These are phyloP conservation scores for Hyperoplus lanceolatus DNA, from an alignment of 2,797 vertebrate genomes.

Conservation along the genomic window DNA sequence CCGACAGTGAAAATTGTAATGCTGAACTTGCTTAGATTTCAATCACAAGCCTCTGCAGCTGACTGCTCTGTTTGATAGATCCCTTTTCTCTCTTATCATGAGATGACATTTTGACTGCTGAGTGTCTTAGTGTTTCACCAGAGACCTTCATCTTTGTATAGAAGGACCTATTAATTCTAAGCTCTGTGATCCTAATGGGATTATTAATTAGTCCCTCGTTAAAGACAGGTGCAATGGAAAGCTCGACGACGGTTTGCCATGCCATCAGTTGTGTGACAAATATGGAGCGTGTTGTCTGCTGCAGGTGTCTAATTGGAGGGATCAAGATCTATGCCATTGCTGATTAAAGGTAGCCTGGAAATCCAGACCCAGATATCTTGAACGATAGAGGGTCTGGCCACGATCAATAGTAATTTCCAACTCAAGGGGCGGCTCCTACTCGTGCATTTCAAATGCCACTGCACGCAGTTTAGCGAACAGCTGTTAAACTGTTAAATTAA, in stretches of 20 bases:
- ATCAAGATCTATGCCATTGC: slow-evolving; percentile 27
- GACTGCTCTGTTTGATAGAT: not conserved
- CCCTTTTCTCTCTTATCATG: slow-evolving; percentile 19
- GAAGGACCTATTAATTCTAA: slow-evolving; percentile 52
- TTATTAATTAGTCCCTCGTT: slow-evolving; percentile 65
- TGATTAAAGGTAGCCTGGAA: slow-evolving; percentile 53
- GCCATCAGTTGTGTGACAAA: slow-evolving; percentile 56
- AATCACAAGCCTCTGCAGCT: slow-evolving; percentile 9
- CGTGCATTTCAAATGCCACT: too few species aligned
- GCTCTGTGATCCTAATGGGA: slow-evolving; percentile 54
- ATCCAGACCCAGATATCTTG: too few species aligned
- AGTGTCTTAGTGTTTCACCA: slow-evolving; percentile 16
- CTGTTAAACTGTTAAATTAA: too few species aligned
- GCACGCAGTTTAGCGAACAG: too few species aligned
- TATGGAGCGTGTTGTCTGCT: slow-evolving; percentile 41
- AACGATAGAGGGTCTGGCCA: too few species aligned
- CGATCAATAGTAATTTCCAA: too few species aligned
- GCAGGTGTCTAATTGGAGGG: slow-evolving; percentile 54
- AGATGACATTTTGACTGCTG: slow-evolving; percentile 45
- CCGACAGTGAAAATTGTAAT: too few species aligned
- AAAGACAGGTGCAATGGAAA: slow-evolving; percentile 57
- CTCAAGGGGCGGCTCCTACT: too few species aligned
- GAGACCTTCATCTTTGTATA: slow-evolving; percentile 44
- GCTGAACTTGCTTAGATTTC: too few species aligned
- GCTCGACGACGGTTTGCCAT: slow-evolving; percentile 51